A percentile compares a stretch with the other conserved stretches of the same genome.
Conservation (phyloP, 1,140 invertebrate species). For the Oryzaephilus surinamensis region DNA sequence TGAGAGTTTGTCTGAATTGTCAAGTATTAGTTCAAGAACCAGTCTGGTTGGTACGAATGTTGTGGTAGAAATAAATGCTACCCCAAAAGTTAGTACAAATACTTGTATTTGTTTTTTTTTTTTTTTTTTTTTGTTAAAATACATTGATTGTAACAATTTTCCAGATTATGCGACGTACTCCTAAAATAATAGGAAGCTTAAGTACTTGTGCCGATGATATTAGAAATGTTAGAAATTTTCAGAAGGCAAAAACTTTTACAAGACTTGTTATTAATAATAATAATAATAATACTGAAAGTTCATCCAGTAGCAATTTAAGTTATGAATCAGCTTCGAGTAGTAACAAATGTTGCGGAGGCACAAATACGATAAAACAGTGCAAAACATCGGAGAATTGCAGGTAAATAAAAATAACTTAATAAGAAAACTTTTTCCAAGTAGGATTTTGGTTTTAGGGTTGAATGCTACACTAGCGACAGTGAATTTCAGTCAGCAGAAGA, state of each 20-base stretch:
- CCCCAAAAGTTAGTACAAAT: conserved; percentile 17
- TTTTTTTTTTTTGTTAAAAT: too few species aligned
- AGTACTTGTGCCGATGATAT: conserved; percentile 55
- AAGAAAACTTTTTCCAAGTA: too few species aligned
- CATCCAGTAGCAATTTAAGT: conserved; percentile 43
- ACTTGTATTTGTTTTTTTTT: too few species aligned
- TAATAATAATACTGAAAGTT: conserved; percentile 10
- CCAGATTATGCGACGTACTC: conserved; percentile 48
- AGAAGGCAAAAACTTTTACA: conserved; percentile 34
- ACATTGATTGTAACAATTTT: conserved; percentile 1
- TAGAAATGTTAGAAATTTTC: conserved; percentile 46
- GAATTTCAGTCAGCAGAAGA: conserved; percentile 38
- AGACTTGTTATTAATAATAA: conserved; percentile 13
- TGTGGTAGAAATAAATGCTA: conserved; percentile 30
- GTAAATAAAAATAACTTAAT: too few species aligned
- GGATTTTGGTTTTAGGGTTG: conserved; percentile 1
- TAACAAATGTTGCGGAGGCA: conserved; percentile 16
- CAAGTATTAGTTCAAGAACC: conserved; percentile 48
- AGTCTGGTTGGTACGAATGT: conserved; percentile 35
- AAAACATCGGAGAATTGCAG: background rate
- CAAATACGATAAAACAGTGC: conserved; percentile 1
- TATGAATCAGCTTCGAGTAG: conserved; percentile 41
- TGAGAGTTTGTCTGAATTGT: conserved; percentile 73
- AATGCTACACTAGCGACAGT: conserved; percentile 21
- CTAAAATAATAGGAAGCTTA: conserved; percentile 53